Conservation (phyloP, 2,797 vertebrate genomes). For the Miichthys miiuy region DNA sequence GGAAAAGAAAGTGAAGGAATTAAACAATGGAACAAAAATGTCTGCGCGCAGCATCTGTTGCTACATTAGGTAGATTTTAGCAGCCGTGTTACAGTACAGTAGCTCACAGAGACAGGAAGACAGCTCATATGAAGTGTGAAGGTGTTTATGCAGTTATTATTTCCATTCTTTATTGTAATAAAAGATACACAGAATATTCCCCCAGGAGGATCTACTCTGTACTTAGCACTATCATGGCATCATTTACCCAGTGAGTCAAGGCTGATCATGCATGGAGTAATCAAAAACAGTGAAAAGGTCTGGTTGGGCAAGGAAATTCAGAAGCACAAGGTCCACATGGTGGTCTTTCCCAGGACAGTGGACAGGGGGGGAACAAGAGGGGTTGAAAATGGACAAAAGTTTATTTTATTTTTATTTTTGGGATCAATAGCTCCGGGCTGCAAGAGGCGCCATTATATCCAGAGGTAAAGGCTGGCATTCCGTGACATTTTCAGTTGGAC, state of each 20-base stretch:
- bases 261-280: slow-evolving; percentile 22
- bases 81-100: background rate
- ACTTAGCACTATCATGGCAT: background rate
- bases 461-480: slow-evolving; percentile 83
- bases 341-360: slow-evolving; percentile 41
- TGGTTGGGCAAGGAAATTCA: slow-evolving; percentile 7
- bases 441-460: slow-evolving; percentile 75
- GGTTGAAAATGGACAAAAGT: slow-evolving; percentile 38
- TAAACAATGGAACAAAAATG: background rate
- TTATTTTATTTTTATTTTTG: slow-evolving; percentile 27
- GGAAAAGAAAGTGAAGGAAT: slow-evolving; percentile 10
- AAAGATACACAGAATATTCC: background rate
- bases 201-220: background rate
- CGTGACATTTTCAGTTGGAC: slow-evolving; percentile 83
- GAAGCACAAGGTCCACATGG: slow-evolving; percentile 10
- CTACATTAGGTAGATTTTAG: background rate
- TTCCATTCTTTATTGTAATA: background rate
- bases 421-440: slow-evolving; percentile 78
- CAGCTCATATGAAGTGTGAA: background rate
- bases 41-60: background rate
- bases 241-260: background rate
- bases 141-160: background rate
- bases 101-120: background rate
- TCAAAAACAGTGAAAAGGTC: slow-evolving; percentile 16
- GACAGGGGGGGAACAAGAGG: slow-evolving; percentile 29